Evolutionary conservation across 2,888 invertebrate species (phyloP), one percentile per base, ranked within the genome.

Genomic region (Parthenolecanium corni): DNA sequence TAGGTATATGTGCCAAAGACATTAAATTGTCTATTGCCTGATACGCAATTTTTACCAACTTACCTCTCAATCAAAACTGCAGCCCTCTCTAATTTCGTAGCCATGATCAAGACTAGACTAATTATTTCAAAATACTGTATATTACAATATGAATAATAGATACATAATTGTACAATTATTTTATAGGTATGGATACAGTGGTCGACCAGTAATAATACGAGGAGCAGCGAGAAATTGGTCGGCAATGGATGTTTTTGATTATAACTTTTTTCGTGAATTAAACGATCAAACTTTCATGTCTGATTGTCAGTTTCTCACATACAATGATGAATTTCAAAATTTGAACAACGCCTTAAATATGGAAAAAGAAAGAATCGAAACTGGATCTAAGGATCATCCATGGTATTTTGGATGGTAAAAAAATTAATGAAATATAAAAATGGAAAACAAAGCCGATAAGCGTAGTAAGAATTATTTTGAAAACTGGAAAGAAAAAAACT

Each of bases 221-320:
- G 95, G 94, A 73, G 94, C 86, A 0, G 85, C 85, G 18, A 71
- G 69, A 6, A 82, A 84, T 67, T 95, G 94, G 95, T 83, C 83
- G 36, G 93, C 93, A 0, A 73, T 82, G 16, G 71, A 80, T 66
- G 79, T 80, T 57, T 94, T 95, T 74, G 80, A 84, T 67, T 95
- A 89, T 71, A 76, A 82, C 66, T 92, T 88, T 74, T 90, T 96
- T 74, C 85, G 85, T 67, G 76, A 81, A 4, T 77, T 89, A 62
- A 78, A 77, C 52, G 74, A 74, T 5, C 77, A 76, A 67, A 76
- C 77, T 62, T 75, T 78, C 66, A 69, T 52, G 65, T 67, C 54
- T 64, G 68, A 84, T 67, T 96, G 95, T 69, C 94, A 94, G 73
- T 96, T 93, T 75, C 90, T 96, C 72, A 89, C 94, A 0, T 96